phyloP scores from a whole-genome alignment of 2,888 invertebrate genomes.

The Smittia aterrima region DNA sequence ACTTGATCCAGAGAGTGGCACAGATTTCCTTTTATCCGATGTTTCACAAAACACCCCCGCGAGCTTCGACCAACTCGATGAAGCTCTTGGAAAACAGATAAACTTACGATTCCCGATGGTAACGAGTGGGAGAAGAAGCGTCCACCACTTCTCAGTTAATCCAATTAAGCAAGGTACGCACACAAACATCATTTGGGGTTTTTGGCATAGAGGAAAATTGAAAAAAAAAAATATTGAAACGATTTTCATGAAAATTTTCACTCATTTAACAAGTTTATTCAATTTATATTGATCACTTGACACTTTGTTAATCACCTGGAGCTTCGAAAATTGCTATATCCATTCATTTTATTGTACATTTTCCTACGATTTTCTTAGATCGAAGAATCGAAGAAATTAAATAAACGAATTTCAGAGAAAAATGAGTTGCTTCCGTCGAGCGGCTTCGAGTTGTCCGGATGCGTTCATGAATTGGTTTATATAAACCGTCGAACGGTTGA shows the following conservation, averaged over 20 bases:
- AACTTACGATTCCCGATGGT: slow-evolving; percentile 56
- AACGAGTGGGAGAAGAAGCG: slow-evolving; percentile 55
- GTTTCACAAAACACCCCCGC: slow-evolving; percentile 37
- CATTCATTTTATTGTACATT: slow-evolving; percentile 41
- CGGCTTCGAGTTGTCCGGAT: too few species aligned
- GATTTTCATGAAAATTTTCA: background rate
- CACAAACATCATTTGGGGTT: too few species aligned
- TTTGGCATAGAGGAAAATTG: background rate
- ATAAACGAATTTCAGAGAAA: background rate
- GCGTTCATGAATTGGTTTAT: too few species aligned
- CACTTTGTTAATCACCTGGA: slow-evolving; percentile 38
- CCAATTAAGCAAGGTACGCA: background rate
- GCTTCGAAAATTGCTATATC: slow-evolving; percentile 39
- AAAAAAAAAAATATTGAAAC: background rate
- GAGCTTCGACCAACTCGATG: background rate
- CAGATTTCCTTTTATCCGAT: slow-evolving; percentile 13
- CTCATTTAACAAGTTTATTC: background rate
- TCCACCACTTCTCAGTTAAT: slow-evolving; percentile 48
- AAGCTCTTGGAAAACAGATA: slow-evolving; percentile 40
- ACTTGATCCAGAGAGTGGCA: too few species aligned
- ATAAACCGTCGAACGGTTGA: too few species aligned
- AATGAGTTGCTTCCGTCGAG: background rate
- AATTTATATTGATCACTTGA: background rate
- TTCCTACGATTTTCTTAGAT: slow-evolving; percentile 7
- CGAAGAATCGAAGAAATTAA: background rate